These are phyloP conservation scores for roundworm (Caenorhabditis elegans) DNA, from an alignment of 1,140 invertebrate genomes.

Conservation along the genomic window DNA sequence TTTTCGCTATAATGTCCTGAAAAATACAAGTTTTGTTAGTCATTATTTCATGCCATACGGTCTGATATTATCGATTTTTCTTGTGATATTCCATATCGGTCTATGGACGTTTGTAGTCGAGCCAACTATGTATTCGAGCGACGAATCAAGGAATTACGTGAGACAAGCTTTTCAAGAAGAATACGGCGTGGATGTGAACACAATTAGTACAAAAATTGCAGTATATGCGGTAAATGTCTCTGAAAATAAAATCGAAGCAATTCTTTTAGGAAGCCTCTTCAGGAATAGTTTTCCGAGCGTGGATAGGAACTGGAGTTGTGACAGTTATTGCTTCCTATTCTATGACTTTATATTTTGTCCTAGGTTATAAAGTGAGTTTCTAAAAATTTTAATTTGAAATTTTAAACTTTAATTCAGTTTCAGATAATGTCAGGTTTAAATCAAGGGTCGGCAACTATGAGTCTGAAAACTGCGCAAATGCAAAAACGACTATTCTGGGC, in stretches of 20 bases:
- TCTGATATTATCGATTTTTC: neutral
- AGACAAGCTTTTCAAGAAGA: neutral
- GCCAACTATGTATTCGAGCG: neutral
- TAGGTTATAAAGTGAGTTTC: neutral
- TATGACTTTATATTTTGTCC: neutral
- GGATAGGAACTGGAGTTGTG: neutral
- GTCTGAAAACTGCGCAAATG: neutral
- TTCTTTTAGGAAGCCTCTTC: neutral
- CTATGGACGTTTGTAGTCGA: neutral
- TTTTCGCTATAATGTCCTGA: neutral
- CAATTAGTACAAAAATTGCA: neutral
- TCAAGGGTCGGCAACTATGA: neutral
- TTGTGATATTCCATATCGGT: neutral
- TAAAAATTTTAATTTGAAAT: neutral
- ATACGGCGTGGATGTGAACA: neutral
- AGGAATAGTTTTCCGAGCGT: neutral
- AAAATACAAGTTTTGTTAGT: neutral
- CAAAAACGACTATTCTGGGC: neutral
- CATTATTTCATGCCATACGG: neutral
- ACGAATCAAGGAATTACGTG: neutral
- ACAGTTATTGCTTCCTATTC: neutral
- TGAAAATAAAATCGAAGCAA: neutral
- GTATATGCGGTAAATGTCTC: neutral
- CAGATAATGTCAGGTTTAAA: neutral
- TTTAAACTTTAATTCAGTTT: neutral